A percentile compares a stretch with the other conserved stretches of the same genome.
Conservation (phyloP, 2,888 invertebrate species). For the Geotrupes spiniger region DNA sequence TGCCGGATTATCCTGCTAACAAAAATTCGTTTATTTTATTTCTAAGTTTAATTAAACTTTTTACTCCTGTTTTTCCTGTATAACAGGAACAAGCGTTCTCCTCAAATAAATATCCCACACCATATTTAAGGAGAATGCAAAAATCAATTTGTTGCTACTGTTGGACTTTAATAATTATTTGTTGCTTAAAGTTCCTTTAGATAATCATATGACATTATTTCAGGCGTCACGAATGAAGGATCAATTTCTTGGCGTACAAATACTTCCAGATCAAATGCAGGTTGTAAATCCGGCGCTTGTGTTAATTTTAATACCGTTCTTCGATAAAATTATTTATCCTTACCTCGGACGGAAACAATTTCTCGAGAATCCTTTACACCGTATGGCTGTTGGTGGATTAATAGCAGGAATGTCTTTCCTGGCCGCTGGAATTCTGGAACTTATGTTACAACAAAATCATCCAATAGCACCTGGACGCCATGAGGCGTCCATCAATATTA, state of each 20-base stretch:
- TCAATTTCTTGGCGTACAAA: conserved; percentile 59
- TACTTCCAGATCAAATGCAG: conserved; percentile 79
- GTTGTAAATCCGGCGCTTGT: conserved; percentile 74
- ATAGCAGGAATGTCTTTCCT: conserved; percentile 46
- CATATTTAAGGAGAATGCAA: not conserved
- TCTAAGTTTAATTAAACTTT: no score
- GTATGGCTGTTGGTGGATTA: conserved; percentile 74
- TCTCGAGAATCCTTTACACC: conserved; percentile 61
- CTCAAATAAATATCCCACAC: no score
- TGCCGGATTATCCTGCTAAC: no score
- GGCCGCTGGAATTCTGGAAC: conserved; percentile 59
- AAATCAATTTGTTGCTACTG: conserved; percentile 4
- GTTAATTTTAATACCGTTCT: conserved; percentile 66
- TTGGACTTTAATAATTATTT: not conserved
- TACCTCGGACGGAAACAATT: conserved; percentile 49
- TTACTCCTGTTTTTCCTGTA: no score
- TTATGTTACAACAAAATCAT: conserved; percentile 51
- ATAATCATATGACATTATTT: conserved; percentile 39
- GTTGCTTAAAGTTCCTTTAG: not conserved
- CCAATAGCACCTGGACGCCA: conserved; percentile 45
- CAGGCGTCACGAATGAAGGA: conserved; percentile 71
- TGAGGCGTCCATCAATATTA: conserved; percentile 56
- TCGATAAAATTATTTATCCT: conserved; percentile 58
- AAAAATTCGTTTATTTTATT: no score
- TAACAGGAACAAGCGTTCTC: no score